Percentiles rank a stretch among this genome's conserved stretches.
Conservation (phyloP, 1,140 invertebrate genomes). For the Papilio polytes region DNA sequence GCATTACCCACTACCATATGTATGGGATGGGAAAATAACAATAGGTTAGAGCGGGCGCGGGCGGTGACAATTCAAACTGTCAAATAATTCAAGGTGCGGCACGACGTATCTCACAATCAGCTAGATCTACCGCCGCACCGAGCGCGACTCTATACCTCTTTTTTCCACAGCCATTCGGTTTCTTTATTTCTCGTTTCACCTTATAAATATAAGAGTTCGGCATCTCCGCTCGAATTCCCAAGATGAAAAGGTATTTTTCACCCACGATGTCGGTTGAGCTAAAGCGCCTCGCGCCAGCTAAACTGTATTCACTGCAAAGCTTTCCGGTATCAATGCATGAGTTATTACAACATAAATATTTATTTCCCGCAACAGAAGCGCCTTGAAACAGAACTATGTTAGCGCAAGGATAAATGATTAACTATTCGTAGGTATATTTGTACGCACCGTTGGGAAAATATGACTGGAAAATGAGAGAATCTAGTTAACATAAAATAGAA, state of each 20-base stretch:
- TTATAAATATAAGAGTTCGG: slow-evolving; percentile 80
- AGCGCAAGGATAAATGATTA: slow-evolving; percentile 36
- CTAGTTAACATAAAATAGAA: background rate
- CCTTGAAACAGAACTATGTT: slow-evolving; percentile 38
- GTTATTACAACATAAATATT: slow-evolving; percentile 56
- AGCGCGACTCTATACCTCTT: slow-evolving; percentile 65
- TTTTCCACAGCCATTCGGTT: slow-evolving; percentile 69
- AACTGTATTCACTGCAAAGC: slow-evolving; percentile 58
- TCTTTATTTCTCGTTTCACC: slow-evolving; percentile 74
- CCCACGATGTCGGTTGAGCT: slow-evolving; percentile 55
- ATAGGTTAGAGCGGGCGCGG: slow-evolving; percentile 59
- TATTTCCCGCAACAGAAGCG: slow-evolving; percentile 37
- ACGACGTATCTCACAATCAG: slow-evolving; percentile 79
- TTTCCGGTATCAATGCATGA: slow-evolving; percentile 59
- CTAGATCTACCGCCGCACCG: slow-evolving; percentile 71
- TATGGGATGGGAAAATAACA: slow-evolving; percentile 64
- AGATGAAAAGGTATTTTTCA: slow-evolving; percentile 80
- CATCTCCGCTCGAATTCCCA: slow-evolving; percentile 75
- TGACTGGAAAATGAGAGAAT: background rate
- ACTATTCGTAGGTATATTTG: slow-evolving; percentile 33
- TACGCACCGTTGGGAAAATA: background rate
- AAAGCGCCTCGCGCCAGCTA: slow-evolving; percentile 51
- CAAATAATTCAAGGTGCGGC: slow-evolving; percentile 79
- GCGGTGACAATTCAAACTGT: slow-evolving; percentile 78
- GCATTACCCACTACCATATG: slow-evolving; percentile 56